phyloP scores from a whole-genome alignment of 1,140 invertebrate genomes.

The Aphelinus atriplicis region DNA sequence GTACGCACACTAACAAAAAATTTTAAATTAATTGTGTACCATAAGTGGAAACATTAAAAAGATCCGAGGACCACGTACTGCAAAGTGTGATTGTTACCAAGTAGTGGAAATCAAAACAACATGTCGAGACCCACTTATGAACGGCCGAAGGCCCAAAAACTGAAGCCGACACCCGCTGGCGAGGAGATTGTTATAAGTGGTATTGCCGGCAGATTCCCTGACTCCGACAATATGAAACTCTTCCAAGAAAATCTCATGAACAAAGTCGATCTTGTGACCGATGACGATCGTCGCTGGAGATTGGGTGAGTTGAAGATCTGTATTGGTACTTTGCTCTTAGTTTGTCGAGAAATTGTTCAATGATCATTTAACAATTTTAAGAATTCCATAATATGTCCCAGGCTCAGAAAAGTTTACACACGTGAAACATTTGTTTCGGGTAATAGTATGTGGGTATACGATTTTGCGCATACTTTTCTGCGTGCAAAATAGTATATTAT shows the following conservation, averaged over 20 bases:
- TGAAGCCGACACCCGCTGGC: conserved; percentile 57
- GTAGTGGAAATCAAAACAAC: neutral
- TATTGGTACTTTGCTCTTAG: no score
- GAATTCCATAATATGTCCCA: no score
- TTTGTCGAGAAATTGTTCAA: no score
- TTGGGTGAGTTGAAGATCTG: conserved; percentile 61
- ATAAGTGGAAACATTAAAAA: neutral
- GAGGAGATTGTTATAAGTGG: conserved; percentile 87
- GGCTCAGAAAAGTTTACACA: no score
- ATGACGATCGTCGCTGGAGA: conserved; percentile 81
- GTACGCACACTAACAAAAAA: no score
- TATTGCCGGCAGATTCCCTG: conserved; percentile 87
- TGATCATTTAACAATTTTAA: no score
- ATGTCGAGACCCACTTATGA: neutral
- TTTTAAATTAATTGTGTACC: no score
- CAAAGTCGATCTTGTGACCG: conserved; percentile 83
- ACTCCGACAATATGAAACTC: conserved; percentile 81
- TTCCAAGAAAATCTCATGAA: conserved; percentile 81
- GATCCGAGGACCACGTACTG: conserved; percentile 37
- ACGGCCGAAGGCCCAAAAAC: conserved; percentile 20
- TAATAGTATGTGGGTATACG: no score
- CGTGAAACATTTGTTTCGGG: no score
- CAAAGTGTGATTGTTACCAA: conserved; percentile 24
- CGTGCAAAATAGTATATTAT: no score
- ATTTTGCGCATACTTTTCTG: no score